Conservation (phyloP, 2,888 invertebrate genomes). For the Amblyjoppa fuscipennis region DNA sequence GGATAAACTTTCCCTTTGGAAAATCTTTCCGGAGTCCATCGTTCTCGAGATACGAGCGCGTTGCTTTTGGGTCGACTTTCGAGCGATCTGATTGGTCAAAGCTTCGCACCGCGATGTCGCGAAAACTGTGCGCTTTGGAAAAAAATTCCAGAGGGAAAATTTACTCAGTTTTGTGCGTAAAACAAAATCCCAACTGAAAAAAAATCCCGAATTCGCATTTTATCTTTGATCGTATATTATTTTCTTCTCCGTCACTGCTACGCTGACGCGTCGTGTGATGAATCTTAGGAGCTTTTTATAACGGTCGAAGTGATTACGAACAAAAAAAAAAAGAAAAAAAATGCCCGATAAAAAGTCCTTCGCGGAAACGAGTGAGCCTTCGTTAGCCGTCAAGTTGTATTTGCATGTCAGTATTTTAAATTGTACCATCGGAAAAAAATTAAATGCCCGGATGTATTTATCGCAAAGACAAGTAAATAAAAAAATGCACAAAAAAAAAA, state of each 20-base stretch:
- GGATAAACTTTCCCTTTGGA: not conserved
- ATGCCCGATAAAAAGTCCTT: constrained; percentile 8
- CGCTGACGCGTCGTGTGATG: constrained; percentile 18
- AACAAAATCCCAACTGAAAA: not conserved
- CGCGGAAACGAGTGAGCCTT: constrained; percentile 22
- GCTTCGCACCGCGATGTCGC: too few relatives aligned
- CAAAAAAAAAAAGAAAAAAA: constrained; percentile 15
- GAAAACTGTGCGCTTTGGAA: not conserved
- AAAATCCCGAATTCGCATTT: not conserved
- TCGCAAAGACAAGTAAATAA: constrained; percentile 1
- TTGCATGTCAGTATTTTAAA: constrained; percentile 64
- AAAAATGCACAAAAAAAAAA: not conserved
- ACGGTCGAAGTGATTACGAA: constrained; percentile 42
- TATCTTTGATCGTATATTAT: constrained; percentile 10
- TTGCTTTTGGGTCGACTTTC: too few relatives aligned
- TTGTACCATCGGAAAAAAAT: constrained; percentile 33
- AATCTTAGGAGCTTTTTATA: constrained; percentile 66
- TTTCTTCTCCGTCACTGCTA: constrained; percentile 40
- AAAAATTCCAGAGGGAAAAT: not conserved
- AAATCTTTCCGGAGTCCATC: not conserved
- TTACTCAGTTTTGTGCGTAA: not conserved
- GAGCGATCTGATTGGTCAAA: not conserved
- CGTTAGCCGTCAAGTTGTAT: constrained; percentile 38
- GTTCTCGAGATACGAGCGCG: not conserved
- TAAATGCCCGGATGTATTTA: constrained; percentile 25